Conservation (phyloP, 92 coral and sea anemone species). For the Heteractis magnifica region DNA sequence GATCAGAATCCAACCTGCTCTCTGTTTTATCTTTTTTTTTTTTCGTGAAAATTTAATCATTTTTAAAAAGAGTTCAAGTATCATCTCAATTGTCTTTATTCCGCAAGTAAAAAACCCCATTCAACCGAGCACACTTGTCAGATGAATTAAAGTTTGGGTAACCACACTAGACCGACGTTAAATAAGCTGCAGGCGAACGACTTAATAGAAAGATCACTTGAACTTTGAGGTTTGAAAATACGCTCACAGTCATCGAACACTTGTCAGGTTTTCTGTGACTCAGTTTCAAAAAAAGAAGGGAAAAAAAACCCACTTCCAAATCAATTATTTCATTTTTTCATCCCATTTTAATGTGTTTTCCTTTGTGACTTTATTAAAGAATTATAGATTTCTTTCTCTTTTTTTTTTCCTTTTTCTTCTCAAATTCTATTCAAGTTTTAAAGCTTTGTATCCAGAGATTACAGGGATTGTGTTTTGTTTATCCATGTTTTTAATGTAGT, state of each 20-base stretch:
- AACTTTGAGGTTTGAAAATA: neutral
- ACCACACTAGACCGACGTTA: neutral
- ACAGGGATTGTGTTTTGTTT: neutral
- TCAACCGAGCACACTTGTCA: neutral
- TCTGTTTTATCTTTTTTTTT: too few relatives aligned
- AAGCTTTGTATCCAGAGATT: neutral
- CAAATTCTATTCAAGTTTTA: neutral
- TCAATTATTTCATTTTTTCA: neutral
- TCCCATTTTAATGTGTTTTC: neutral
- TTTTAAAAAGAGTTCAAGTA: neutral
- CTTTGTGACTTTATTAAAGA: neutral
- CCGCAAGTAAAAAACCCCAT: neutral
- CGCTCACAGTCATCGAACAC: neutral
- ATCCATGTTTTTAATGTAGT: neutral
- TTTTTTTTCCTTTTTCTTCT: neutral
- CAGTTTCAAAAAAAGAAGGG: neutral
- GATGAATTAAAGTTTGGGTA: neutral
- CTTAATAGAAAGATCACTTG: neutral
- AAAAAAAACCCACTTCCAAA: neutral
- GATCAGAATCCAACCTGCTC: neutral
- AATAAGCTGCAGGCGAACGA: neutral
- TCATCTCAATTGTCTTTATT: neutral
- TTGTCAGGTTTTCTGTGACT: neutral
- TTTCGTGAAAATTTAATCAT: neutral
- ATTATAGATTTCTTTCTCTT: neutral